Evolutionary conservation across 1,140 invertebrate species (phyloP), one percentile per base, ranked within the genome.

Genomic region (Orius insidiosus): DNA sequence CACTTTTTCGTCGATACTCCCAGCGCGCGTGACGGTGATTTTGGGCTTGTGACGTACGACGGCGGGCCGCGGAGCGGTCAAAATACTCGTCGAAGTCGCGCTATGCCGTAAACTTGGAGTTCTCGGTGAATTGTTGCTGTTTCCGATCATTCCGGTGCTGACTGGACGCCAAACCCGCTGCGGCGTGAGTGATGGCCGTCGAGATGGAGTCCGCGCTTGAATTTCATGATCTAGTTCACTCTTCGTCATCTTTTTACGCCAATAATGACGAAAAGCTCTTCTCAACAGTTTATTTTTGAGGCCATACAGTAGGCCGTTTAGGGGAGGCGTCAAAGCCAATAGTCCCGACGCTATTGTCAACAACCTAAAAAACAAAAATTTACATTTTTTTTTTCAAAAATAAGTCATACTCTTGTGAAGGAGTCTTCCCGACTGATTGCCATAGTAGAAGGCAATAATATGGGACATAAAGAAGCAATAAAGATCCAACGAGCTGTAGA

Each of bases 191-290:
- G 78, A 81, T 1, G 78, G 78, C 47, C 79, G 64, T 40, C 80
- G 63, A 0, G 80, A 83, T 4, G 81, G 80, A 2, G 79, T 83
- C 49, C 80, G 64, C 3, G 80, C 80, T 58, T 82, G 78, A 46
- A 80, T 80, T 58, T 81, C 71, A 58, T 70, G 56, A 51, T 80
- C 76, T 30, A 84, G 67, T 57, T 84, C 79, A 52, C 74, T 78
- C 57, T 81, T 80, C 1, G 77, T 80, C 59, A 80, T 71, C 60
- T 82, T 72, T 62, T 83, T 82, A n/a, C 81, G 64, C 69, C 77
- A 75, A 56, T 84, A 84, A 54, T 83, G 83, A 52, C 78, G 68
- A 46, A 85, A 73, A 24, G 78, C 77, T 57, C 78, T 74, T 50
- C 73, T 65, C 9, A 81, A 58, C 13, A 62, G 68, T 60, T 75